These are phyloP conservation scores for Liposcelis brunnea DNA, from an alignment of 2,888 invertebrate species.

Conservation along the genomic window DNA sequence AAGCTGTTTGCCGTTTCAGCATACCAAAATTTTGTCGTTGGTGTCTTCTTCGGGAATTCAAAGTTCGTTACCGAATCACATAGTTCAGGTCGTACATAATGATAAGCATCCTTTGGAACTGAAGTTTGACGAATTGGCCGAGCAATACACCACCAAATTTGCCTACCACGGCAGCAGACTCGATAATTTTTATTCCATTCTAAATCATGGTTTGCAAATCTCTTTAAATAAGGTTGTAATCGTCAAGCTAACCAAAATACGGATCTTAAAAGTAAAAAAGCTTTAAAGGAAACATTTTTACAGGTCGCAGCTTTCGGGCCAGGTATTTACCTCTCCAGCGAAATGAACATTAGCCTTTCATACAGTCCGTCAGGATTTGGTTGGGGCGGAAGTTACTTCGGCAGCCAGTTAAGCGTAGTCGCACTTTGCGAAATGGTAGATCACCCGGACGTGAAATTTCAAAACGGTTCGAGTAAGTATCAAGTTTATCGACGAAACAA, in stretches of 20 bases:
- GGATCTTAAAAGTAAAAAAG: conserved; percentile 3
- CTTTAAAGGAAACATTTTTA: conserved; percentile 12
- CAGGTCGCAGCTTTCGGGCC: conserved; percentile 49
- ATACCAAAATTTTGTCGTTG: neutral
- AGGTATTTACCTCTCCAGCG: conserved; percentile 58
- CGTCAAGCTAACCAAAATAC: neutral
- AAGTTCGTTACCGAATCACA: conserved; percentile 38
- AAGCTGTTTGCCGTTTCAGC: neutral
- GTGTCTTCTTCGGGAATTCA: too few relatives aligned
- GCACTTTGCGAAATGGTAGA: conserved; percentile 67
- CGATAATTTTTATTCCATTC: conserved; percentile 65
- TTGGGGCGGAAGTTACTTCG: conserved; percentile 60
- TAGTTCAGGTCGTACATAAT: conserved; percentile 45
- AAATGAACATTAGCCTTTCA: conserved; percentile 50
- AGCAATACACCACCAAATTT: conserved; percentile 38
- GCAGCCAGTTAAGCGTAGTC: conserved; percentile 56
- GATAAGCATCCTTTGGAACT: conserved; percentile 36
- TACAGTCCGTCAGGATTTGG: conserved; percentile 56
- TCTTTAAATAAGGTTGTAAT: conserved; percentile 23
- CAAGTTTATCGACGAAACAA: conserved; percentile 10
- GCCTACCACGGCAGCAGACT: conserved; percentile 68
- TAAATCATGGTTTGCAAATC: conserved; percentile 58
- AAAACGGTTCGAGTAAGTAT: conserved; percentile 13
- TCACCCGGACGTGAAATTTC: conserved; percentile 39
- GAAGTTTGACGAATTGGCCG: conserved; percentile 38